Conservation (phyloP, 2,888 invertebrate species). For the Drosophila mayaguana region DNA sequence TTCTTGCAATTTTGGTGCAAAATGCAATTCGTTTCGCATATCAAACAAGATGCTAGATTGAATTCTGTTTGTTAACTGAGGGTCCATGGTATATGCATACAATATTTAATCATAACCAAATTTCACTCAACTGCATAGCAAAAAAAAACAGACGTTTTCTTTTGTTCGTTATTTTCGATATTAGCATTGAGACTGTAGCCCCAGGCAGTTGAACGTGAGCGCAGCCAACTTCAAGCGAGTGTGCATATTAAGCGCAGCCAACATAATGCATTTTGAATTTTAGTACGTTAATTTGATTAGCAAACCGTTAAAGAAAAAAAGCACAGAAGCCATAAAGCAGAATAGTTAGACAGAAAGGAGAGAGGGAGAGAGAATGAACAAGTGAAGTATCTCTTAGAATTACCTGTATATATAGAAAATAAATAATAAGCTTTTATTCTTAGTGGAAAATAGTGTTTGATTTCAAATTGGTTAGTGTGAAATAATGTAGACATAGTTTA, state of each 20-base stretch:
- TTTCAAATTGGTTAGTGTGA: not conserved
- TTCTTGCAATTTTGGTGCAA: no score
- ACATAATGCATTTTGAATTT: slow-evolving; percentile 39
- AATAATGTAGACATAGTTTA: not conserved
- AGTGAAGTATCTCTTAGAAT: not conserved
- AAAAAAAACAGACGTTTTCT: no score
- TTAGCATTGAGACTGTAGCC: not conserved
- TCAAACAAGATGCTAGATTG: no score
- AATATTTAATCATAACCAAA: no score
- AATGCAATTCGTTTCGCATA: no score
- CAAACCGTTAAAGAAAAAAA: slow-evolving; percentile 2
- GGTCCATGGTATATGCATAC: no score
- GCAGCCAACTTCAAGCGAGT: slow-evolving; percentile 14
- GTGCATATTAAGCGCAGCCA: slow-evolving; percentile 17
- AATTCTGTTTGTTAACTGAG: no score
- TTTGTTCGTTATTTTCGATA: not conserved
- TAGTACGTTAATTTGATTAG: slow-evolving; percentile 46
- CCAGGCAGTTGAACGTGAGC: not conserved
- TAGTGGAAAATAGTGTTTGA: not conserved
- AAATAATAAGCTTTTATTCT: not conserved
- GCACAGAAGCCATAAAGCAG: not conserved
- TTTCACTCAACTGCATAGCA: no score
- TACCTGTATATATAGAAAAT: not conserved
- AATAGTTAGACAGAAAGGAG: no score
- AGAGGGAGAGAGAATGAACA: not conserved